Conservation (phyloP, 2,797 vertebrate species). For the Furcifer pardalis region DNA sequence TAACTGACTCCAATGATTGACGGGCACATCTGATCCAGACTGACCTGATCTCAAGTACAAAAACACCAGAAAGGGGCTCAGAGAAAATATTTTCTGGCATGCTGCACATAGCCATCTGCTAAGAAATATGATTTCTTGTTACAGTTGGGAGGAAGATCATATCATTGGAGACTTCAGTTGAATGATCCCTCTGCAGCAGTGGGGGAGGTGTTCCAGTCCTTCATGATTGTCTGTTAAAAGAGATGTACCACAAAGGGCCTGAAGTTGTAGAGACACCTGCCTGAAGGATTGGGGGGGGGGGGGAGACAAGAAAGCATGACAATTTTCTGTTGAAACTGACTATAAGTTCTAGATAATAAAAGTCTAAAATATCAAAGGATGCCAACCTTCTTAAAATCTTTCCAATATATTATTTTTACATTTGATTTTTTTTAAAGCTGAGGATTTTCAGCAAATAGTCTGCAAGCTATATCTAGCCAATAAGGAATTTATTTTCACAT, state of each 20-base stretch:
- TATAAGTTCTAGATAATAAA: neutral
- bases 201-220: conserved; percentile 51
- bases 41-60: conserved; percentile 47
- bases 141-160: conserved; percentile 22
- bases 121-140: conserved; percentile 35
- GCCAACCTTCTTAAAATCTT: neutral
- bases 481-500: neutral
- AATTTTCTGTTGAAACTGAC: neutral
- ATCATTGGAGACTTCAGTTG: conserved; percentile 29
- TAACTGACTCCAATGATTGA: conserved; percentile 29
- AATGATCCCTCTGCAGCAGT: conserved; percentile 33
- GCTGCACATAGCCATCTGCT: conserved; percentile 56
- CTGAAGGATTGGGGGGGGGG: neutral
- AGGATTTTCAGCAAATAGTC: neutral
- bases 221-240: conserved; percentile 50
- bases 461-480: neutral
- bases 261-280: conserved; percentile 12
- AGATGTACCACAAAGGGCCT: neutral
- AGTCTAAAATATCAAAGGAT: neutral
- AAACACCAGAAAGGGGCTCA: neutral
- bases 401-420: neutral
- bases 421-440: neutral
- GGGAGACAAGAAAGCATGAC: neutral
- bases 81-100: conserved; percentile 57
- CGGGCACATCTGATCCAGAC: conserved; percentile 35